These are phyloP conservation scores for Eudyptes chrysolophus DNA, from an alignment of 2,113 vertebrate genomes.

Conservation along the genomic window DNA sequence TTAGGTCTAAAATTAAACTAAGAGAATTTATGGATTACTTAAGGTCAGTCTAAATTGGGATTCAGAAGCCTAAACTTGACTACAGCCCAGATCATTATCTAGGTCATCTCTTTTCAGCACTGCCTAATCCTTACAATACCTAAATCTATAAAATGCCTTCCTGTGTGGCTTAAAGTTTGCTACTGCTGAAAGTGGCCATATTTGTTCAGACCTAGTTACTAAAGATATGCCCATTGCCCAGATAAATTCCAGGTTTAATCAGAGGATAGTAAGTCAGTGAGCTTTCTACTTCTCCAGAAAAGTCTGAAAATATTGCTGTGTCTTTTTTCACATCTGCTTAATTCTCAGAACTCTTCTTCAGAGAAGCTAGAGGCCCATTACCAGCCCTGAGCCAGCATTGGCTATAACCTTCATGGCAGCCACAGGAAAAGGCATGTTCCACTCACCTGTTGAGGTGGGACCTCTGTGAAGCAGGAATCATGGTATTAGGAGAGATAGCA, in stretches of 20 bases:
- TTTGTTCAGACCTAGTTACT: not conserved
- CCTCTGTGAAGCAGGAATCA: not conserved
- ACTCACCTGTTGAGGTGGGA: fast-evolving
- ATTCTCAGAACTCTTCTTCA: not conserved
- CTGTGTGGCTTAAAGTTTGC: not conserved
- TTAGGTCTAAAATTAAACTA: not conserved
- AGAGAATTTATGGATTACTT: not conserved
- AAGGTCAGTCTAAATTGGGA: not conserved
- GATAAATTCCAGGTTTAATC: not conserved
- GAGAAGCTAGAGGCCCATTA: not conserved
- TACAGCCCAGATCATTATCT: not conserved
- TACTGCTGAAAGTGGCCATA: not conserved
- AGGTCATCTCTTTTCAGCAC: not conserved
- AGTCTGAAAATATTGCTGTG: not conserved
- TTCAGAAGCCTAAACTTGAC: not conserved
- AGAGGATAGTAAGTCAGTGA: not conserved
- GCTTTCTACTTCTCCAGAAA: not conserved
- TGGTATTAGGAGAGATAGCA: not conserved
- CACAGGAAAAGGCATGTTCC: not conserved
- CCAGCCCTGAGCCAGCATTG: not conserved
- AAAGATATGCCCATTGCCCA: not conserved
- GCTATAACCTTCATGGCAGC: not conserved
- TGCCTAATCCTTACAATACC: not conserved
- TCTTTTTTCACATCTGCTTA: not conserved
- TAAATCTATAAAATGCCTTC: not conserved